Evolutionary conservation across 2,113 vertebrate genomes (phyloP), one percentile per base, ranked within the genome.

Genomic region (Halichoerus grypus): DNA sequence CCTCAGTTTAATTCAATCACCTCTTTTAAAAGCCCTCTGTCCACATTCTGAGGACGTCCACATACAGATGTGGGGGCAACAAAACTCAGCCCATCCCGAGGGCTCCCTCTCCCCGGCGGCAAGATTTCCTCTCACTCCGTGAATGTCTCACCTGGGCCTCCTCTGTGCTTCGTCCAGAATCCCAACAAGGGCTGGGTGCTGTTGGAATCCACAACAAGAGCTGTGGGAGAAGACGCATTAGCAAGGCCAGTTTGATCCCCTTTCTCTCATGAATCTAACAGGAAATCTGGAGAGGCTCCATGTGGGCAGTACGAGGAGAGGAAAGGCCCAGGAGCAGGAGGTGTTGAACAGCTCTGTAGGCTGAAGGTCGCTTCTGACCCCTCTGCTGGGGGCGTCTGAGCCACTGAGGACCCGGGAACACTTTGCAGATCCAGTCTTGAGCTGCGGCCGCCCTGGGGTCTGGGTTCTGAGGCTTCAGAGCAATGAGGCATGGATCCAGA

Each of bases 381-480:
- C 11, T 0, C 26, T 49, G 59, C 39, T 63, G 22, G 28, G 28
- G 12, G 21, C 28, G 74, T 76, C 15, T 8, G 14, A 82, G 79
- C 42, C 18, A 36, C n/a, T 0, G 26, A 71, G 36, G 24, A 18
- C 36, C 16, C 3, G 12, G 31, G 22, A 39, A 33, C n/a, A 7
- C 9, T 16, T 94, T 67, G 36, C 18, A 61, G 28, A 36, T 46
- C 22, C 22, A 15, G 36, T 7, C 53, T 13, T 53, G 49, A 53
- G 57, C 55, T 57, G 82, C 5, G 31, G 12, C 63, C 19, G 26
- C 42, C 4, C 19, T 33, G 69, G 19, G 24, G 39, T 55, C 86
- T 76, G 31, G 74, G 22, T 93, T 88, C 84, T 42, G 74, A 97
- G 61, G 53, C 55, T 13, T 89, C 82, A 61, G 61, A 80, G 85